phyloP scores from a whole-genome alignment of 2,888 invertebrate genomes.

The Ganaspis brasiliensis region DNA sequence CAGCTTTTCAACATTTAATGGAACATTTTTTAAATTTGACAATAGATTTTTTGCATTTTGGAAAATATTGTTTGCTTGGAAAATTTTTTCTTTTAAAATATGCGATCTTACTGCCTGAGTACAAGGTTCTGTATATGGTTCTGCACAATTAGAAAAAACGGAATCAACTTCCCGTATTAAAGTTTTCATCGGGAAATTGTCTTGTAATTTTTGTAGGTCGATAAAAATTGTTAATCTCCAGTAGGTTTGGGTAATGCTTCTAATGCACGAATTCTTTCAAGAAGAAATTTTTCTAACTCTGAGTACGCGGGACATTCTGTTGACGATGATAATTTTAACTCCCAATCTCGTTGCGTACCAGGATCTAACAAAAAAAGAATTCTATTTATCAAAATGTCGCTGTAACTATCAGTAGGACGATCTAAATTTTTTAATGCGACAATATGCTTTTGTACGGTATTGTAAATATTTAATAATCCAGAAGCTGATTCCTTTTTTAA shows the following conservation, averaged over 20 bases:
- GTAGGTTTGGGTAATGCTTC: neutral
- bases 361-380: slow-evolving; percentile 2
- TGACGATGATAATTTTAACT: neutral
- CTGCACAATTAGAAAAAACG: neutral
- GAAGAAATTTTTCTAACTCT: slow-evolving; percentile 5
- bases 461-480: neutral
- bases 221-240: too few relatives aligned
- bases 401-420: neutral
- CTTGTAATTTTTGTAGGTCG: too few relatives aligned
- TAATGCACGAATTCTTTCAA: neutral
- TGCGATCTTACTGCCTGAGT: neutral
- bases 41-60: too few relatives aligned
- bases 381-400: slow-evolving; percentile 15
- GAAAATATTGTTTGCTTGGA: too few relatives aligned
- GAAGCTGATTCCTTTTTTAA: slow-evolving; percentile 1
- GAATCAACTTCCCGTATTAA: too few relatives aligned
- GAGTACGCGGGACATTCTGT: slow-evolving; percentile 11
- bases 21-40: too few relatives aligned
- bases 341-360: slow-evolving; percentile 34
- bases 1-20: too few relatives aligned
- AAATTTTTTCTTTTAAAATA: too few relatives aligned
- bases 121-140: neutral
- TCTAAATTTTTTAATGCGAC: neutral
- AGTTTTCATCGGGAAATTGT: too few relatives aligned
- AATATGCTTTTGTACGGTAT: neutral